Percentiles rank a stretch among this genome's conserved stretches.
Conservation (phyloP, 2,113 vertebrate genomes). For the Gnathonemus echidnorhynchus region DNA sequence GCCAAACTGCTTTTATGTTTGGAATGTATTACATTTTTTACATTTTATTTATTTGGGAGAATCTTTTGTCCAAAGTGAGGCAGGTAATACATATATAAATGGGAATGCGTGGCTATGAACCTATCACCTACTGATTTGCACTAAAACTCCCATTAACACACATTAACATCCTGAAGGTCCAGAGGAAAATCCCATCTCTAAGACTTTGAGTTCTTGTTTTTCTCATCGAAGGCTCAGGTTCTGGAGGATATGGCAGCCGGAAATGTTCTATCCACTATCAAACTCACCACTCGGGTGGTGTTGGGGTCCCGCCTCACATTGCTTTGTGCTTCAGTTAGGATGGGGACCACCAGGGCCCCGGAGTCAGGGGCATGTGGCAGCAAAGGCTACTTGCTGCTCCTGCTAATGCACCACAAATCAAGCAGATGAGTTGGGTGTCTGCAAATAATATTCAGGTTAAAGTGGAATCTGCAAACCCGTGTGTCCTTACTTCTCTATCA, state of each 20-base stretch:
- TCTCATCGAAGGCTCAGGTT: background rate
- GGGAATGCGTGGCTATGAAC: background rate
- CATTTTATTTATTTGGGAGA: background rate
- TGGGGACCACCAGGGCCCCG: slow-evolving; percentile 11
- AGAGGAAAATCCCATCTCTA: background rate
- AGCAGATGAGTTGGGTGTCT: background rate
- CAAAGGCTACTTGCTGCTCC: slow-evolving; percentile 25
- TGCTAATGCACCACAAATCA: slow-evolving; percentile 40
- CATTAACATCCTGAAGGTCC: background rate
- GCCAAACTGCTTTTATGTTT: background rate
- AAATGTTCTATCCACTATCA: background rate
- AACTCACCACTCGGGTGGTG: slow-evolving; percentile 7
- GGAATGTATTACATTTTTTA: background rate
- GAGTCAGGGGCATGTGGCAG: slow-evolving; percentile 17
- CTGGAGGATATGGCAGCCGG: background rate
- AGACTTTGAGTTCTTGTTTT: background rate
- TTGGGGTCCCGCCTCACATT: slow-evolving; percentile 18
- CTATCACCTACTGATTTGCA: background rate
- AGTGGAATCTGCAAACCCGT: background rate
- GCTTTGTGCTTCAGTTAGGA: slow-evolving; percentile 4
- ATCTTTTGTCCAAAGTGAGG: background rate
- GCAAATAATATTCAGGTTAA: background rate
- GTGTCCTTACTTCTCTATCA: background rate
- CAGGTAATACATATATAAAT: background rate
- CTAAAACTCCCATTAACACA: background rate